phyloP scores from a whole-genome alignment of 2,113 vertebrate species.

The Zeus faber region DNA sequence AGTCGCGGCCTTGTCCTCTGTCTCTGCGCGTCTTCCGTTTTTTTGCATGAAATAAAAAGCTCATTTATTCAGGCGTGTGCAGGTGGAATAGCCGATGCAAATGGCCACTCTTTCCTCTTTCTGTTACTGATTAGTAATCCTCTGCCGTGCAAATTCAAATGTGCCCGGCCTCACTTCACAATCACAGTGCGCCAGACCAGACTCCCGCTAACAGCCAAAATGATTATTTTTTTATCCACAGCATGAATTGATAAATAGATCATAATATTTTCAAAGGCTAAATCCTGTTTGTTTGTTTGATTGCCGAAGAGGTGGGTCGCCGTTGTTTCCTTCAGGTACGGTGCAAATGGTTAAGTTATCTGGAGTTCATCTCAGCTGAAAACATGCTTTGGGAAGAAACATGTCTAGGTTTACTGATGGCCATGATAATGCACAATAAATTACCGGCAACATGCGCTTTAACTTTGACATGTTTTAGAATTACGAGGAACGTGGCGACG shows the following conservation, averaged over 20 bases:
- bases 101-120: slow-evolving; percentile 47
- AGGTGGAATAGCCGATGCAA: slow-evolving; percentile 63
- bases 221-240: slow-evolving; percentile 14
- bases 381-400: neutral
- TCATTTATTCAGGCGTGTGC: slow-evolving; percentile 37
- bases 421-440: neutral
- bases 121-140: slow-evolving; percentile 40
- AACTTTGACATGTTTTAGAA: neutral
- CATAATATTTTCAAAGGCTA: slow-evolving; percentile 18
- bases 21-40: no score
- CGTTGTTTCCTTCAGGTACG: neutral
- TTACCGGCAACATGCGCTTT: neutral
- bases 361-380: no score
- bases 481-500: no score
- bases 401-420: neutral
- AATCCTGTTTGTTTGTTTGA: slow-evolving; percentile 29
- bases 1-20: no score
- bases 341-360: no score
- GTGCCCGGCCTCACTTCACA: slow-evolving; percentile 34
- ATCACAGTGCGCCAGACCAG: slow-evolving; percentile 29
- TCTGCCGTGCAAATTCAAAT: slow-evolving; percentile 64
- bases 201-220: slow-evolving; percentile 30
- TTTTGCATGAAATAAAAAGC: neutral
- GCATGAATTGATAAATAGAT: neutral
- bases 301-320: slow-evolving; percentile 9